A percentile compares a stretch with the other conserved stretches of the same genome.
These are phyloP conservation scores for Lepidurus couesii DNA, from an alignment of 1,140 invertebrate genomes.

Conservation along the genomic window DNA sequence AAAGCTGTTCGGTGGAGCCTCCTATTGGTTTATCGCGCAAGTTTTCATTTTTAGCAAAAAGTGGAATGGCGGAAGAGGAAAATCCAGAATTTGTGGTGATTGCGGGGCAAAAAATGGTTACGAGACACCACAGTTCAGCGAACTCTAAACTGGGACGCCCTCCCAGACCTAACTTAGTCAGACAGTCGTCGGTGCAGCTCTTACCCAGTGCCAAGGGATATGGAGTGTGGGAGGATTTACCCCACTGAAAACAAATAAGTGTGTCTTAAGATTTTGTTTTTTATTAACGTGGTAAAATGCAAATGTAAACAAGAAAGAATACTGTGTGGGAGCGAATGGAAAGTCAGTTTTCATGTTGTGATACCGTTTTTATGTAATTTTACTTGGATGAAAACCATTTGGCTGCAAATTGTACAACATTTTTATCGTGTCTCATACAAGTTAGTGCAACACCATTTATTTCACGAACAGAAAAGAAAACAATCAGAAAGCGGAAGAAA, in stretches of 20 bases:
- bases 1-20: background rate
- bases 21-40: background rate
- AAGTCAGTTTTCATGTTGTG: slow-evolving; percentile 10
- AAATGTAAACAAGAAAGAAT: background rate
- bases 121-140: background rate
- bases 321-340: background rate
- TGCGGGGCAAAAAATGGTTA: background rate
- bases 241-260: background rate
- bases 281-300: background rate
- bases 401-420: slow-evolving; percentile 16
- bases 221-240: background rate
- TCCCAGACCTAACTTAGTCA: slow-evolving; percentile 11
- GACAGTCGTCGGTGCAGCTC: background rate
- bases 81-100: background rate
- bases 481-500: background rate
- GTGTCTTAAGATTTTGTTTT: background rate
- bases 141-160: background rate
- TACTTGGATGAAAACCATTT: slow-evolving; percentile 19
- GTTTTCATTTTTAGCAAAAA: background rate
- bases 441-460: background rate
- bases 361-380: background rate
- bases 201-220: slow-evolving; percentile 21
- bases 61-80: background rate
- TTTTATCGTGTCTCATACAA: slow-evolving; percentile 10
- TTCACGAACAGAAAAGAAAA: background rate